Base-by-base conservation (phyloP, 2,797 vertebrate species). In the Astyanax mexicanus region DNA sequence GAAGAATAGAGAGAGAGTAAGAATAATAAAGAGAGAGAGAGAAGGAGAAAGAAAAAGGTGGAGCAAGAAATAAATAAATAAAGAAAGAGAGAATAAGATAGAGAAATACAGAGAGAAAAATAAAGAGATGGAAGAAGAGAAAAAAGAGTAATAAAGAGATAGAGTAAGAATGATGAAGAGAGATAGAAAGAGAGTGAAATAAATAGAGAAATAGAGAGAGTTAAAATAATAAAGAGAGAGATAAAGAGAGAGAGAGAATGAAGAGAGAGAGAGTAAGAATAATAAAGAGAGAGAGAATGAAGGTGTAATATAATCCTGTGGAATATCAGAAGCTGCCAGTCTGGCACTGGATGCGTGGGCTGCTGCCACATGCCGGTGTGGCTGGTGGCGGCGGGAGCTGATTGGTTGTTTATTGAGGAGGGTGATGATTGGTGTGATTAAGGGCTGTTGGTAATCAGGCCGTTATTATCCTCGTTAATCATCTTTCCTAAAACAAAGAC, bases 391-490 rank as follows among this genome's bases (percentile, higher is more conserved):
- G 92, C 91, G 91, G 92, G 95, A 95, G 96, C 95, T 95, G 91
- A 95, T 94, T 94, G 93, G 91, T 93, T 95, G 94, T 96, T 97
- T 97, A 95, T 94, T 94, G 92, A 92, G 86, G 91, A 93, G 85
- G 92, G 80, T 60, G 92, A 95, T 94, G 89, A 92, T 91, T 81
- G 92, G 92, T 90, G 91, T 95, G 94, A 97, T 95, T 94, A 94
- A 95, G n/a, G n/a, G n/a, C 93, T 92, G 92, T 94, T 91, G 90
- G 93, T 93, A 93, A 95, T 97, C 94, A 95, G 92, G 89, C 78
- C 86, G 88, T 96, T 96, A 96, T 96, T 96, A 95, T 93, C 91
- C 90, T 91, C 91, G 91, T 96, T 96, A 94, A 95, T 97, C 94
- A 95, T 93, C 91, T 93, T 93, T 91, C 90, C 92, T 88, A 94